Evolutionary conservation across 1,140 invertebrate species (phyloP).

Genomic region (Batillaria attramentaria): DNA sequence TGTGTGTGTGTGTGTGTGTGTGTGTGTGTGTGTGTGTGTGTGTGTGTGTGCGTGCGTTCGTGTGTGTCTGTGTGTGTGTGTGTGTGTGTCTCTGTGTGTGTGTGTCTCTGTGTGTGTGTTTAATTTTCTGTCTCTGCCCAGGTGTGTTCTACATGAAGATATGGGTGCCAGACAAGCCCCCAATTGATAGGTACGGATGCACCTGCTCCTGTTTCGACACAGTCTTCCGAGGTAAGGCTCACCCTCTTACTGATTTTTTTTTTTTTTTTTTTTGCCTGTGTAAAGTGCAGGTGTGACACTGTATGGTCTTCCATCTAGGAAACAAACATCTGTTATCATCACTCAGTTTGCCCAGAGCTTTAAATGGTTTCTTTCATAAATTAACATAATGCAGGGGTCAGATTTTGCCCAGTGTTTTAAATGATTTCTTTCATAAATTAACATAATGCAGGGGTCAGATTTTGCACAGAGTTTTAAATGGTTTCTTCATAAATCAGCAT

Average conservation of each 20-base stretch:
- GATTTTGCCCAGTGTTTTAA: too few relatives aligned
- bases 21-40: not conserved
- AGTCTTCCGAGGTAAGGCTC: slow-evolving; percentile 80
- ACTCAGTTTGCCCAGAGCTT: too few relatives aligned
- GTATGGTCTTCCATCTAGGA: too few relatives aligned
- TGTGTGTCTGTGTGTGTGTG: not conserved
- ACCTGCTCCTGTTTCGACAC: slow-evolving; percentile 88
- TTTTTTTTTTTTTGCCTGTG: too few relatives aligned
- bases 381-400: too few relatives aligned
- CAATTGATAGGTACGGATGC: slow-evolving; percentile 80
- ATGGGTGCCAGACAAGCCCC: slow-evolving; percentile 81
- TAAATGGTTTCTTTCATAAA: too few relatives aligned
- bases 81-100: slow-evolving; percentile 9
- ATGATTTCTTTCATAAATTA: too few relatives aligned
- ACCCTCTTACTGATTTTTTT: not conserved
- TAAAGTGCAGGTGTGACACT: too few relatives aligned
- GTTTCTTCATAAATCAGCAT: too few relatives aligned
- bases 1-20: not conserved
- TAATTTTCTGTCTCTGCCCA: slow-evolving; percentile 39
- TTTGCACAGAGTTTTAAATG: too few relatives aligned
- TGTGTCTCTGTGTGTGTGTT: not conserved
- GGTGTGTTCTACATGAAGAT: slow-evolving; percentile 75
- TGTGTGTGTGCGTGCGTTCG: not conserved
- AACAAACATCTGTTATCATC: too few relatives aligned
- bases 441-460: too few relatives aligned